These are phyloP conservation scores for Papilio helenus DNA, from an alignment of 1,140 invertebrate species.

Conservation along the genomic window DNA sequence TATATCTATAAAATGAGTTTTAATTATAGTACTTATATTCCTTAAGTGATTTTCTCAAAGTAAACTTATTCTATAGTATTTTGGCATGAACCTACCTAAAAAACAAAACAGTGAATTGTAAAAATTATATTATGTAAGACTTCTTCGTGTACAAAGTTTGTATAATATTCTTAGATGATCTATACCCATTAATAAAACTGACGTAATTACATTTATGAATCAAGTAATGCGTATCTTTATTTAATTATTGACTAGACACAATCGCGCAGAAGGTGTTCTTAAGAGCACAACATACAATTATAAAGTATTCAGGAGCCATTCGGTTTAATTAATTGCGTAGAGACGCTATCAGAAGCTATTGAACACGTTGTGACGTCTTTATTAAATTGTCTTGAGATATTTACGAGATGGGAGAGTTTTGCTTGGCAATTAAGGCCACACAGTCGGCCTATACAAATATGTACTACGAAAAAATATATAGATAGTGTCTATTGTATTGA, in stretches of 20 bases:
- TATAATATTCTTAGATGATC: neutral
- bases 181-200: neutral
- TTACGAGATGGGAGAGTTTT: conserved; percentile 1
- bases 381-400: conserved; percentile 38
- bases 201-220: neutral
- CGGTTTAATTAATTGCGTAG: conserved; percentile 18
- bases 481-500: neutral
- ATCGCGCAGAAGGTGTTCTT: neutral
- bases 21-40: neutral
- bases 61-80: neutral
- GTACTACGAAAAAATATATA: neutral
- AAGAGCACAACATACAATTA: conserved; percentile 28
- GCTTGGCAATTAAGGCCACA: conserved; percentile 25
- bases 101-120: neutral
- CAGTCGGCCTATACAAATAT: neutral
- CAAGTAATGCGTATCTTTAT: conserved; percentile 2
- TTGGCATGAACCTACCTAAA: neutral
- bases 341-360: conserved; percentile 30
- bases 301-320: conserved; percentile 21
- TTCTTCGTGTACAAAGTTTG: too few species aligned
- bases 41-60: neutral
- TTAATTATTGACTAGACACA: neutral
- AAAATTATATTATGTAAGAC: neutral
- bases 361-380: conserved; percentile 34
- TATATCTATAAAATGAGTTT: neutral